These are phyloP conservation scores for Ceraclea dissimilis DNA, from an alignment of 2,888 invertebrate species.

Conservation along the genomic window DNA sequence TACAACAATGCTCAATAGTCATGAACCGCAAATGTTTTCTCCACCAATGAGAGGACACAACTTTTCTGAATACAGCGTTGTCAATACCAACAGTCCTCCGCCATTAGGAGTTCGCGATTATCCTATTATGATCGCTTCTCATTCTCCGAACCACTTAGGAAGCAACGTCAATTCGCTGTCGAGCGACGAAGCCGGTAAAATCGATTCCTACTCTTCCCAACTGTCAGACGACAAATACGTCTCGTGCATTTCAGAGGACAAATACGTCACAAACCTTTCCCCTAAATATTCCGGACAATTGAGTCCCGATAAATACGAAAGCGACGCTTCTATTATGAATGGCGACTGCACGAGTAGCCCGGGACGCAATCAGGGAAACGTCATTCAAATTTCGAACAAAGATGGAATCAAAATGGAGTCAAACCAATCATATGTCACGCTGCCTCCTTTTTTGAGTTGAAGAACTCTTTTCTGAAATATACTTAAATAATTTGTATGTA, in stretches of 20 bases:
- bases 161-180: conserved; percentile 29
- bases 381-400: conserved; percentile 40
- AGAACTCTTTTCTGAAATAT: conserved; percentile 53
- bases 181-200: conserved; percentile 34
- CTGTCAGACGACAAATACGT: conserved; percentile 48
- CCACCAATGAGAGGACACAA: conserved; percentile 54
- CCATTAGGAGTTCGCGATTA: conserved; percentile 57
- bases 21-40: conserved; percentile 66
- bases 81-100: conserved; percentile 52
- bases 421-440: conserved; percentile 57
- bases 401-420: conserved; percentile 52
- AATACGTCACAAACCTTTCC: conserved; percentile 50
- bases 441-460: conserved; percentile 74
- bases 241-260: conserved; percentile 40
- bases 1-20: conserved; percentile 61
- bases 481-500: conserved; percentile 28
- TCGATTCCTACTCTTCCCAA: conserved; percentile 43
- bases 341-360: conserved; percentile 27
- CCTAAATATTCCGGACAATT: conserved; percentile 52
- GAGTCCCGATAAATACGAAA: conserved; percentile 41
- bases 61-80: conserved; percentile 47
- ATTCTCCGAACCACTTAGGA: conserved; percentile 45
- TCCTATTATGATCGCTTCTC: conserved; percentile 52
- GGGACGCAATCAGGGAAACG: conserved; percentile 30
- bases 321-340: conserved; percentile 23